Evolutionary conservation across 2,113 vertebrate species (phyloP).

Genomic region (Seriola dumerili): DNA sequence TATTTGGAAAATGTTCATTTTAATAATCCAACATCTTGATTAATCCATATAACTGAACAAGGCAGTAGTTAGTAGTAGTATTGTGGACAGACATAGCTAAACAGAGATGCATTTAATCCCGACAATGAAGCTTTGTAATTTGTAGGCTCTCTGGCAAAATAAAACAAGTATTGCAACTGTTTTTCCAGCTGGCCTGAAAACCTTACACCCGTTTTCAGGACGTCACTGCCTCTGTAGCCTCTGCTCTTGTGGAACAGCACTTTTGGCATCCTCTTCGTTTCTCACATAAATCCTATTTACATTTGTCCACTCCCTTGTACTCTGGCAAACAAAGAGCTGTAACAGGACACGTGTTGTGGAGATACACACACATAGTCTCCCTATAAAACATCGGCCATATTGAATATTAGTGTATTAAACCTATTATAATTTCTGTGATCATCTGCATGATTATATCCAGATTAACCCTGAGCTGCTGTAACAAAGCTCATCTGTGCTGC

Average conservation of each 20-base stretch:
- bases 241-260: not conserved
- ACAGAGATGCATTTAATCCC: not conserved
- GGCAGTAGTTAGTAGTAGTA: too few species aligned
- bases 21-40: too few species aligned
- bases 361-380: too few species aligned
- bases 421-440: not conserved
- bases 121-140: not conserved
- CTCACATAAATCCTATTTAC: conserved; percentile 7
- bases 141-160: not conserved
- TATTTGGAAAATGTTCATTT: not conserved
- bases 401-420: conserved; percentile 14
- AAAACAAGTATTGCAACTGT: not conserved
- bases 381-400: not conserved
- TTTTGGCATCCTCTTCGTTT: not conserved
- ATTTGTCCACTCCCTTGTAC: conserved; percentile 23
- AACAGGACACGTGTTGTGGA: not conserved
- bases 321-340: not conserved
- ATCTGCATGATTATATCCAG: conserved; percentile 31
- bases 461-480: conserved; percentile 36
- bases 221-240: not conserved
- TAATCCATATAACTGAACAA: too few species aligned
- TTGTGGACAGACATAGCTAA: too few species aligned
- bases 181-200: not conserved
- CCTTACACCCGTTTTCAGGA: not conserved
- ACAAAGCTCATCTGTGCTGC: conserved; percentile 38